These are phyloP conservation scores for Dryococelus australis DNA, from an alignment of 2,888 invertebrate species.

Conservation along the genomic window DNA sequence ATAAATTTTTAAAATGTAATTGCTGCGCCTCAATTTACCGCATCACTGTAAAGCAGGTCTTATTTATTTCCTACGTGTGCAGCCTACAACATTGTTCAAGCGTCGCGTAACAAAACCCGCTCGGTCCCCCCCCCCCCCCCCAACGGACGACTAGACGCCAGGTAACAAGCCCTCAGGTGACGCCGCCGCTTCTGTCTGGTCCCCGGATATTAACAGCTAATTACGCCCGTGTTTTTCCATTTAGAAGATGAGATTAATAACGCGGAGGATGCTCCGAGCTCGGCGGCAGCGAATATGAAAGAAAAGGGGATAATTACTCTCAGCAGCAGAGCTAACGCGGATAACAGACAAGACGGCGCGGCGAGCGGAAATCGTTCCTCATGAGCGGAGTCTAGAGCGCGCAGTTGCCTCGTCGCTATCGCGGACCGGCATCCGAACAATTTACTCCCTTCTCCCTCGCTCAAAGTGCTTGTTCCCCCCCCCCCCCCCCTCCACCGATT, in stretches of 20 bases:
- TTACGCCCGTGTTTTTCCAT: neutral
- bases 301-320: neutral
- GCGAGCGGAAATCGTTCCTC: neutral
- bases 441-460: neutral
- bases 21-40: too few species aligned
- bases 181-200: neutral
- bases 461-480: neutral
- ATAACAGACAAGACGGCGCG: neutral
- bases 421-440: neutral
- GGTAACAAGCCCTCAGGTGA: neutral
- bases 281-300: neutral
- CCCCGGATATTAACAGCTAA: neutral
- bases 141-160: neutral
- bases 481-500: too few species aligned
- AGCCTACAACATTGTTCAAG: neutral
- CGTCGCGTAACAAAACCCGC: neutral
- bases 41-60: too few species aligned
- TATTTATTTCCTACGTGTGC: neutral
- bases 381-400: neutral
- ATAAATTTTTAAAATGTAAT: too few species aligned
- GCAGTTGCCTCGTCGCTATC: neutral
- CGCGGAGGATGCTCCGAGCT: neutral
- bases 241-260: conserved; percentile 5
- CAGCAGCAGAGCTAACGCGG: neutral
- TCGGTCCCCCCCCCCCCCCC: neutral